phyloP scores from a whole-genome alignment of 1,140 invertebrate genomes.

The Brachionus calyciflorus region DNA sequence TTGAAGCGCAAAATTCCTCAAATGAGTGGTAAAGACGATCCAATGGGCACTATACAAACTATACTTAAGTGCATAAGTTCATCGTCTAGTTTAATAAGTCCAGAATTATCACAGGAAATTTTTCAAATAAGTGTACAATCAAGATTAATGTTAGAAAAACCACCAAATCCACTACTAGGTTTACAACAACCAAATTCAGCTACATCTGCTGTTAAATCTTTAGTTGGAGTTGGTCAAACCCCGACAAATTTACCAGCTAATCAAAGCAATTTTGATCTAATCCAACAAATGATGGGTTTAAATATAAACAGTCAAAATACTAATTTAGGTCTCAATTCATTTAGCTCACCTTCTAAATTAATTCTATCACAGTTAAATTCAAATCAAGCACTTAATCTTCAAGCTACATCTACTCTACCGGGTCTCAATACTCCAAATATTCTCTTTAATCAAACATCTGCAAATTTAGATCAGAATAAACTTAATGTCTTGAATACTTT shows the following conservation, averaged over 20 bases:
- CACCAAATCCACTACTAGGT: slow-evolving; percentile 48
- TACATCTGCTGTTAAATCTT: background rate
- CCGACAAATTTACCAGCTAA: background rate
- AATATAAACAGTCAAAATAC: background rate
- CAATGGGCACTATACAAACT: slow-evolving; percentile 47
- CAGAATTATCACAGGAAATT: slow-evolving; percentile 49
- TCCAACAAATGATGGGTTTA: slow-evolving; percentile 20
- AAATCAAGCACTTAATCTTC: too few relatives aligned
- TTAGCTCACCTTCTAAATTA: slow-evolving; percentile 26
- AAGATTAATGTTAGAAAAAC: slow-evolving; percentile 52
- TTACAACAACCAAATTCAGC: slow-evolving; percentile 6
- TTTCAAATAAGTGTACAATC: slow-evolving; percentile 42
- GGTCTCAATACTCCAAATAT: slow-evolving; percentile 29
- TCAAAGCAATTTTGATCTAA: slow-evolving; percentile 6
- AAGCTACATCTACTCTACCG: too few relatives aligned
- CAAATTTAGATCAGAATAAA: background rate
- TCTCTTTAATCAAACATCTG: background rate
- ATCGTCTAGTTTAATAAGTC: slow-evolving; percentile 47
- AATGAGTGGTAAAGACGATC: slow-evolving; percentile 22
- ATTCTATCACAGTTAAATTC: slow-evolving; percentile 18
- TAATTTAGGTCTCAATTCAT: background rate
- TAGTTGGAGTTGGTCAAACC: background rate
- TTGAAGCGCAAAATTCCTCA: slow-evolving; percentile 61
- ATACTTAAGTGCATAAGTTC: slow-evolving; percentile 42
- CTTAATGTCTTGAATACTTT: background rate